Evolutionary conservation across 2,888 invertebrate species (phyloP), one percentile per base, ranked within the genome.

Genomic region (Esperia sulphurella): DNA sequence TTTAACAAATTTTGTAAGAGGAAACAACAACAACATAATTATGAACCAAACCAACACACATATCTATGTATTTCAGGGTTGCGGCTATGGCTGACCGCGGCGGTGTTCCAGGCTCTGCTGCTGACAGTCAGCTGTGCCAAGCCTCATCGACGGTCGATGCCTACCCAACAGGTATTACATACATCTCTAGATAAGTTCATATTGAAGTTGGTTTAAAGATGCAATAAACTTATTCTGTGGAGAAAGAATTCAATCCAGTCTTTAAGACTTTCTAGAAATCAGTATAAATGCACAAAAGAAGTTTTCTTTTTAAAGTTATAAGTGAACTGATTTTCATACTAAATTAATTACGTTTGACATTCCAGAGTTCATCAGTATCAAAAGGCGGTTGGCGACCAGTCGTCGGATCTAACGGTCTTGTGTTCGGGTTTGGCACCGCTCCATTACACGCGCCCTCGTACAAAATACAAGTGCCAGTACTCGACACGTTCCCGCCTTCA

Each of bases 311-410:
- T 21, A 21, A 21, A 3, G 5, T 21, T 21, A 21, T 21, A 5
- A 21, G 5, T 3, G 2, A 21, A 21, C 21, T 21, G 5, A 21
- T 21, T 21, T 21, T 21, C 21, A 21, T 5, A 21, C 21, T 21
- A 21, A 21, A 21, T 5, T 5, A 2, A 21, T 21, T 5, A 21
- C 14, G 31, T 43, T 43, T 31, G n/a, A 4, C 10, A 43, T 88
- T 88, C 31, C 82, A 90, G 90, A 71, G 76, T 51, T 59, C 90
- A 56, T 85, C 91, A 55, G 74, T 89, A 62, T 87, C 91, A 41
- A 91, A 92, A 65, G 90, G 92, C 59, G 92, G 92, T 40, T 92
- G 92, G 92, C 78, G 92, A 55, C 92, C 92, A 37, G 92, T 92
- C 14, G 68, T 92, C 12, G 90, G 91, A 3, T 80, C 86, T 3